Evolutionary conservation across 2,888 invertebrate genomes (phyloP).

Genomic region (Philhelius pedissequus): DNA sequence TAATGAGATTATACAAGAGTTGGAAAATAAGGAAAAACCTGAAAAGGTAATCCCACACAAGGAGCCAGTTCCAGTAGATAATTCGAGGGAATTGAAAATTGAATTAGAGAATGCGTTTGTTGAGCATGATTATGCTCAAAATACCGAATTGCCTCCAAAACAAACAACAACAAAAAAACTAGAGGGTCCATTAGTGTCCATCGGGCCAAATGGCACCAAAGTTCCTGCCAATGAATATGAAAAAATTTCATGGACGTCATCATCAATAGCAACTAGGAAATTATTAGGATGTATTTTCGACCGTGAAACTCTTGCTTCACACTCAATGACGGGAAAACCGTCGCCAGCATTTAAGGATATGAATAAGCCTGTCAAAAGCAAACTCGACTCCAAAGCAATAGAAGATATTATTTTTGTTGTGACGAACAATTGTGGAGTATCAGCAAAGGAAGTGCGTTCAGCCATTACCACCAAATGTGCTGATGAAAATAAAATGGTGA

Average conservation of each 20-base stretch:
- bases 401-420: constrained; percentile 82
- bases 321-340: constrained; percentile 82
- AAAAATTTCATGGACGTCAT: constrained; percentile 80
- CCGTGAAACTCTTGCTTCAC: constrained; percentile 82
- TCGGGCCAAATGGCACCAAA: constrained; percentile 78
- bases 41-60: neutral
- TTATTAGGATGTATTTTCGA: constrained; percentile 81
- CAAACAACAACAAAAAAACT: neutral
- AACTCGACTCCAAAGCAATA: constrained; percentile 80
- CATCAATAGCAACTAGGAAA: constrained; percentile 81
- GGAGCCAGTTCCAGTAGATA: constrained; percentile 69
- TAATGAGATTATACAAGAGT: neutral
- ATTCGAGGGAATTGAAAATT: too few relatives aligned
- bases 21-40: neutral
- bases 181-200: constrained; percentile 70
- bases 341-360: constrained; percentile 80
- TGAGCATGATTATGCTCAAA: neutral
- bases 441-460: constrained; percentile 81
- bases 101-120: constrained; percentile 13
- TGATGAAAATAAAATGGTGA: constrained; percentile 83
- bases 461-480: constrained; percentile 83
- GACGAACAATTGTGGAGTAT: constrained; percentile 80
- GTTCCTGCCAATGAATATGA: too few relatives aligned
- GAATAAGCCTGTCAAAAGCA: constrained; percentile 75
- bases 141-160: neutral